Evolutionary conservation across 2,113 vertebrate genomes (phyloP).

Genomic region (Conger conger): DNA sequence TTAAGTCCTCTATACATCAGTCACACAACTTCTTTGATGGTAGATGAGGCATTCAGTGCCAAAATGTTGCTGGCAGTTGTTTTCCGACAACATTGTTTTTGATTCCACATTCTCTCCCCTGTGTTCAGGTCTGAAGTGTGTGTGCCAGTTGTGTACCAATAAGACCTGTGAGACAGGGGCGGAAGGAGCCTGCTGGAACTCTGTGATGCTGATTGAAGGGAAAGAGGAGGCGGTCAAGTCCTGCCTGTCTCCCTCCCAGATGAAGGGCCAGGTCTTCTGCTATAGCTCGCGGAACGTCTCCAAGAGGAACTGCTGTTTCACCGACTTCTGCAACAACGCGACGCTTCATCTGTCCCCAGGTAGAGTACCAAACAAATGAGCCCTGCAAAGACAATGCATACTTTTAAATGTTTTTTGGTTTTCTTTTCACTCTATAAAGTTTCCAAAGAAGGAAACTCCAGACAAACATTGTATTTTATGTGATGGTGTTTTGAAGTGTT

Average conservation of each 20-base stretch:
- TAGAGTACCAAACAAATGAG: slow-evolving; percentile 44
- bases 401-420: no score
- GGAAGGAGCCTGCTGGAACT: slow-evolving; percentile 93
- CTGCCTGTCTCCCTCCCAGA: slow-evolving; percentile 82
- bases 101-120: neutral
- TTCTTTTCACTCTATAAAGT: no score
- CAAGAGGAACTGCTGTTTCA: slow-evolving; percentile 93
- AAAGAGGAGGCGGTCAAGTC: slow-evolving; percentile 85
- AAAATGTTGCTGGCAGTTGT: no score
- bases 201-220: slow-evolving; percentile 87
- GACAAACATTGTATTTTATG: no score
- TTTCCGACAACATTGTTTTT: no score
- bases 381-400: no score
- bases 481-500: no score
- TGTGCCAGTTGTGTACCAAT: slow-evolving; percentile 89
- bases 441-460: no score
- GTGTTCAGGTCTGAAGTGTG: slow-evolving; percentile 82
- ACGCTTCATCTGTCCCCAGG: slow-evolving; percentile 82
- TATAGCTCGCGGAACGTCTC: slow-evolving; percentile 88
- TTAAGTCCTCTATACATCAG: no score
- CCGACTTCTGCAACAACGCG: slow-evolving; percentile 95
- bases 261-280: slow-evolving; percentile 91
- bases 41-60: no score
- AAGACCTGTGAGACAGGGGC: slow-evolving; percentile 88
- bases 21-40: no score